Conservation (phyloP, 2,888 invertebrate genomes). For the Drosophila paramelanica region DNA sequence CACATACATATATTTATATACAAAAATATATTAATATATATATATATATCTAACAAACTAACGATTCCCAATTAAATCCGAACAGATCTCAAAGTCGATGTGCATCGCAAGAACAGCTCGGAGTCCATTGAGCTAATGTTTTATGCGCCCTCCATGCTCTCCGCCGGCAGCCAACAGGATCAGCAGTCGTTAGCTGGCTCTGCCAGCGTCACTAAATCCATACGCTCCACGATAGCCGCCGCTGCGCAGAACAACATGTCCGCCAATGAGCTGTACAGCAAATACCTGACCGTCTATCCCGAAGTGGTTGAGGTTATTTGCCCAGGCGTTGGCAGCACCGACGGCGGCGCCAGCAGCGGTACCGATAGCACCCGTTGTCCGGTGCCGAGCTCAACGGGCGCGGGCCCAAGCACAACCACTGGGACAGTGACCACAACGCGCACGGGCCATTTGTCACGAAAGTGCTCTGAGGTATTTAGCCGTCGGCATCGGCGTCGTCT, state of each 20-base stretch:
- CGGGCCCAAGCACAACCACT: not conserved
- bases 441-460: slow-evolving; percentile 75
- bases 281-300: slow-evolving; percentile 83
- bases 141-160: slow-evolving; percentile 84
- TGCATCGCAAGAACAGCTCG: slow-evolving; percentile 95
- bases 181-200: slow-evolving; percentile 80
- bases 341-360: slow-evolving; percentile 39
- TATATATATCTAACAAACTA: too few relatives aligned
- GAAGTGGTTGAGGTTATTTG: slow-evolving; percentile 58
- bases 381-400: not conserved
- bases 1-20: too few relatives aligned
- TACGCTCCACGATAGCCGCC: slow-evolving; percentile 58
- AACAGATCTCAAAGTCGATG: slow-evolving; percentile 95
- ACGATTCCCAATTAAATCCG: not conserved
- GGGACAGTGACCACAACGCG: slow-evolving; percentile 20
- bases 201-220: slow-evolving; percentile 77
- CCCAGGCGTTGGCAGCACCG: slow-evolving; percentile 45
- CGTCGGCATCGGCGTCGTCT: slow-evolving; percentile 79
- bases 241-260: slow-evolving; percentile 26
- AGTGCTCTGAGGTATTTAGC: slow-evolving; percentile 79
- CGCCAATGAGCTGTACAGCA: slow-evolving; percentile 69
- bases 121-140: slow-evolving; percentile 92
- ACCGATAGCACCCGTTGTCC: slow-evolving; percentile 14
- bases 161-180: slow-evolving; percentile 80
- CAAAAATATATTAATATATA: too few relatives aligned